Base-by-base conservation (phyloP, 2,888 invertebrate genomes). In the Marronus borbonicus region DNA sequence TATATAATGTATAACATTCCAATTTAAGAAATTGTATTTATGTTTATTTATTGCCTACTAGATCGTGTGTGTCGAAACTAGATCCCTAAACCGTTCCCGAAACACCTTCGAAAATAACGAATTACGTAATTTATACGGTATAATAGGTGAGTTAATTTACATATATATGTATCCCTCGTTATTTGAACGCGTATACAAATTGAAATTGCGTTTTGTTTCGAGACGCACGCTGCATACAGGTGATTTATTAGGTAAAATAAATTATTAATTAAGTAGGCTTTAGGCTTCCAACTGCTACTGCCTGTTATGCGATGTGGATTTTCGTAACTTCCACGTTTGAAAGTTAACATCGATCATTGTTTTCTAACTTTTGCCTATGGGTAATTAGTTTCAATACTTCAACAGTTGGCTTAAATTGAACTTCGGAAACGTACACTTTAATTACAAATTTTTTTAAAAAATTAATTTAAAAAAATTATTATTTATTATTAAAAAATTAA, bases 231-330 rank as follows among this genome's bases (percentile, higher is more conserved):
- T 39, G 49, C 24, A 49, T 55, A 49, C 36, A 36, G 7, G 28
- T 70, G 70, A 70, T 70, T 70, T 70, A 70, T 58, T 70, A 52
- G 12, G 14, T 55, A 55, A 70, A 70, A 70, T 70, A 70, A 70
- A 70, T 70, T 70, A 55, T 70, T 70, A 70, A 70, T 70, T 70
- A 70, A 70, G 31, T 36, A 55, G 36, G 24, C 55, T 70, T 36
- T 36, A 36, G 36, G 24, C 55, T 70, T 36, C 36, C 55, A 50
- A 65, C 65, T 65, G 36, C 39, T 28, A 65, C 12, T 65, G 44
- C 20, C 65, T 24, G 20, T 44, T 24, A 44, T 36, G 24, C 62
- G 24, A 1, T 5, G 24, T 36, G 44, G 44, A 62, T 62, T 62
- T 62, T 62, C 62, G 62, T 62, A 65, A 44, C 65, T 44, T 17